These are phyloP conservation scores for Labeo calbasu DNA, from an alignment of 2,797 vertebrate species.

Conservation along the genomic window DNA sequence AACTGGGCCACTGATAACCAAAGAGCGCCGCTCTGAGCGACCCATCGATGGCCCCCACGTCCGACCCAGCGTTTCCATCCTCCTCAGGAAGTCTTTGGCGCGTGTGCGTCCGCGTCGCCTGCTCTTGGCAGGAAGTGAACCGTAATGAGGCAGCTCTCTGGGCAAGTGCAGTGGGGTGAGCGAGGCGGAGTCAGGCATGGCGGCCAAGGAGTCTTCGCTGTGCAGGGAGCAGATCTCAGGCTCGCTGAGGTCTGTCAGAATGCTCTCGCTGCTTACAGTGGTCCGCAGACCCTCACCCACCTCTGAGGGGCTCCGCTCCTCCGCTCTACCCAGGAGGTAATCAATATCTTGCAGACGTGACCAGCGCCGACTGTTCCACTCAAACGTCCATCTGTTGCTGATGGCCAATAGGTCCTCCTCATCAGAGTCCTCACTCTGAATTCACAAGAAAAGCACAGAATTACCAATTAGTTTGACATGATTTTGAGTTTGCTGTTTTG, in stretches of 20 bases:
- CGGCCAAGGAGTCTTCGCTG: constrained; percentile 85
- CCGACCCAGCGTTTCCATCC: constrained; percentile 89
- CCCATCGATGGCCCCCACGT: constrained; percentile 74
- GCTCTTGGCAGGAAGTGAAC: constrained; percentile 74
- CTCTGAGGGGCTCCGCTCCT: constrained; percentile 48
- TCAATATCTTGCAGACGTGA: constrained; percentile 93
- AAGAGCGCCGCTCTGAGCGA: constrained; percentile 66
- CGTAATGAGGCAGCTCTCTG: constrained; percentile 62
- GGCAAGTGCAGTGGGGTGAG: constrained; percentile 68
- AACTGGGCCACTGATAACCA: constrained; percentile 87
- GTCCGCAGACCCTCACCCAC: constrained; percentile 77
- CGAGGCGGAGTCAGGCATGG: constrained; percentile 79
- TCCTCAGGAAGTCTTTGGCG: constrained; percentile 90
- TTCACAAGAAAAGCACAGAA: constrained; percentile 45
- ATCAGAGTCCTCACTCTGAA: constrained; percentile 96
- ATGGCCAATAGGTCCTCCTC: constrained; percentile 96
- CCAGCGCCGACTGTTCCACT: constrained; percentile 94
- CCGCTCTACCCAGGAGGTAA: constrained; percentile 61
- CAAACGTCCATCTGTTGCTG: constrained; percentile 99
- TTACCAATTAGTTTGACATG: background rate
- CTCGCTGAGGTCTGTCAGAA: constrained; percentile 95
- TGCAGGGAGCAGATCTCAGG: constrained; percentile 93
- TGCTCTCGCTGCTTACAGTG: constrained; percentile 94
- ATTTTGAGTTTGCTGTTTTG: background rate
- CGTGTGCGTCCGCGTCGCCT: constrained; percentile 79